Evolutionary conservation across 2,888 invertebrate species (phyloP), one percentile per base, ranked within the genome.

Genomic region (Leptarthrus brevirostris): DNA sequence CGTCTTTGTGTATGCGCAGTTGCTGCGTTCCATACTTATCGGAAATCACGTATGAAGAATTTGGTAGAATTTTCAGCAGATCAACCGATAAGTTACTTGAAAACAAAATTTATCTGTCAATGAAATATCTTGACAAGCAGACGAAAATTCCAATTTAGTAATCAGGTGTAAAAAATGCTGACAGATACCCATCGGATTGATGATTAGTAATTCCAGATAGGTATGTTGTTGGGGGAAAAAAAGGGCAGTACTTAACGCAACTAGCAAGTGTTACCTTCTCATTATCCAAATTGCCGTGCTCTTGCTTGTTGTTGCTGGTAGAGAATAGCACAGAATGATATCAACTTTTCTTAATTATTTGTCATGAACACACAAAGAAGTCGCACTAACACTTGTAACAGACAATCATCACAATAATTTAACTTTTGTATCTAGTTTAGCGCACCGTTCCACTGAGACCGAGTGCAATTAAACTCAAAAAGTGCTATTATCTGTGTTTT

Each of bases 261-360:
- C n/a, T n/a, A n/a, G n/a, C n/a, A 3, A 40, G 40, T 40, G 6
- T 66, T 47, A 66, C 64, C 47, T 66, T 66, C 34, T 66, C 44
- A 16, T 14, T 66, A 66, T 47, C 64, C 16, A 40, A 66, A 26
- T 20, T 58, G 40, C 58, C 58, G 34, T 36, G 18, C 12, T 58
- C 34, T 34, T 49, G 36, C 18, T 16, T 34, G 16, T 8, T 26
- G 8, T 12, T 40, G 36, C 58, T 58, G 58, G 40, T 40, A n/a
- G 58, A 36, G 58, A 58, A 58, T 18, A 34, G 36, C 58, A 58
- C 14, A 34, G 58, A 58, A 58, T 58, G 58, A 58, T 36, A 58
- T 58, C 58, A 58, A 58, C 58, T 58, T 58, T 58, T 58, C 58
- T 58, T 58, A 58, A 58, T 66, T 47, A 66, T 66, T 66, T 64